These are phyloP conservation scores for Platycheirus albimanus DNA, from an alignment of 2,888 invertebrate species.

Conservation along the genomic window DNA sequence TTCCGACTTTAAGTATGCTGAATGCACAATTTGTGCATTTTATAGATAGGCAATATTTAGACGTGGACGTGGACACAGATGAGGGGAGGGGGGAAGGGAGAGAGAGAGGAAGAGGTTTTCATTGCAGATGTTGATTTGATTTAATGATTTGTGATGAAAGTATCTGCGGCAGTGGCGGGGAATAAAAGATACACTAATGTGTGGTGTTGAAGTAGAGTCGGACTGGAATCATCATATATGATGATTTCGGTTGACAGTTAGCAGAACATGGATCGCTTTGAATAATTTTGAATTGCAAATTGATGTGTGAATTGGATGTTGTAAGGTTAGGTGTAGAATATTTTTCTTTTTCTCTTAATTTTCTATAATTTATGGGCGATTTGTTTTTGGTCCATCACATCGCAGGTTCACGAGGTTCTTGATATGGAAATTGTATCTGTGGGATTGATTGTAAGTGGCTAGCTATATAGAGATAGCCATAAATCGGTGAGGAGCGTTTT, in stretches of 20 bases:
- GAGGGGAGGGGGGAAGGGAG: slow-evolving; percentile 3
- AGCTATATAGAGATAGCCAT: background rate
- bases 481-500: slow-evolving; percentile 14
- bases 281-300: slow-evolving; percentile 44
- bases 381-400: slow-evolving; percentile 12
- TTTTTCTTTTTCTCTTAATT: slow-evolving; percentile 7
- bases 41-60: slow-evolving; percentile 45
- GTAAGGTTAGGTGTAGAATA: background rate
- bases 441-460: slow-evolving; percentile 11
- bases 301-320: slow-evolving; percentile 44
- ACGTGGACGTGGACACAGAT: slow-evolving; percentile 9
- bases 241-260: slow-evolving; percentile 51
- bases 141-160: slow-evolving; percentile 60
- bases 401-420: background rate
- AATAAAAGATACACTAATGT: background rate
- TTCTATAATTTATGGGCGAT: slow-evolving; percentile 32
- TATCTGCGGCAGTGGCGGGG: background rate
- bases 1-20: slow-evolving; percentile 56
- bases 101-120: slow-evolving; percentile 28
- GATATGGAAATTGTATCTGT: background rate
- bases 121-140: slow-evolving; percentile 63
- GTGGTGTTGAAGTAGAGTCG: slow-evolving; percentile 8
- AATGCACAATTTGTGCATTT: slow-evolving; percentile 46
- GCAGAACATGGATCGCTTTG: slow-evolving; percentile 37
- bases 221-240: slow-evolving; percentile 25